phyloP scores from a whole-genome alignment of 1,140 invertebrate genomes.

The Bicyclus anynana region DNA sequence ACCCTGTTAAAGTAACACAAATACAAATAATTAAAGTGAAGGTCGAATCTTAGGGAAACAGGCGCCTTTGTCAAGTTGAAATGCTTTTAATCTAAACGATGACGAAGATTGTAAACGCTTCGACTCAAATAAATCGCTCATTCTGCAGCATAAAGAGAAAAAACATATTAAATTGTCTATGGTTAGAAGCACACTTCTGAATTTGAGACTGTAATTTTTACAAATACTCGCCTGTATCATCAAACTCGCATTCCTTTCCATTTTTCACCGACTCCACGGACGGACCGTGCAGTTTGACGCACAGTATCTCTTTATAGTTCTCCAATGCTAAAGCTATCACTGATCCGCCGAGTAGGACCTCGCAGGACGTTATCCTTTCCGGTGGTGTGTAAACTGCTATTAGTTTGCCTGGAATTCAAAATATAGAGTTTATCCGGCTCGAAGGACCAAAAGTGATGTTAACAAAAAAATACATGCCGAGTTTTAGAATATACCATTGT shows the following conservation, averaged over 20 bases:
- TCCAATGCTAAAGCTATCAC: constrained; percentile 84
- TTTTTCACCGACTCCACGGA: constrained; percentile 45
- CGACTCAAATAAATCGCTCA: too few relatives aligned
- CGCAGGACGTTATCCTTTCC: constrained; percentile 85
- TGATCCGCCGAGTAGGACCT: constrained; percentile 84
- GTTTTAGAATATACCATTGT: too few relatives aligned
- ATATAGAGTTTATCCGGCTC: background rate
- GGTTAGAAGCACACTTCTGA: too few relatives aligned
- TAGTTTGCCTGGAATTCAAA: constrained; percentile 79
- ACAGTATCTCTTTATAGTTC: constrained; percentile 80
- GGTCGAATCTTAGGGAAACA: too few relatives aligned
- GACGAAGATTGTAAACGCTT: too few relatives aligned
- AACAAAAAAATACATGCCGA: too few relatives aligned
- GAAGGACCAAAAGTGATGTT: background rate
- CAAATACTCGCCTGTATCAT: constrained; percentile 35
- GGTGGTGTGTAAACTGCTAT: constrained; percentile 88
- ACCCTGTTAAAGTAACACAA: constrained; percentile 29
- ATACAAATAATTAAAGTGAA: too few relatives aligned
- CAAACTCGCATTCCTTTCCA: constrained; percentile 50
- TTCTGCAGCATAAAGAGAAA: too few relatives aligned
- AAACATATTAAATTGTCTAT: too few relatives aligned
- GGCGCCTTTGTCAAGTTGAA: too few relatives aligned
- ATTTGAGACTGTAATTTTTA: too few relatives aligned
- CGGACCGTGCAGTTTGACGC: constrained; percentile 80
- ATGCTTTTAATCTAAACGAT: too few relatives aligned